Percentiles rank a stretch among this genome's conserved stretches.
Conservation (phyloP, 1,140 invertebrate genomes). For the Drosophila teissieri region DNA sequence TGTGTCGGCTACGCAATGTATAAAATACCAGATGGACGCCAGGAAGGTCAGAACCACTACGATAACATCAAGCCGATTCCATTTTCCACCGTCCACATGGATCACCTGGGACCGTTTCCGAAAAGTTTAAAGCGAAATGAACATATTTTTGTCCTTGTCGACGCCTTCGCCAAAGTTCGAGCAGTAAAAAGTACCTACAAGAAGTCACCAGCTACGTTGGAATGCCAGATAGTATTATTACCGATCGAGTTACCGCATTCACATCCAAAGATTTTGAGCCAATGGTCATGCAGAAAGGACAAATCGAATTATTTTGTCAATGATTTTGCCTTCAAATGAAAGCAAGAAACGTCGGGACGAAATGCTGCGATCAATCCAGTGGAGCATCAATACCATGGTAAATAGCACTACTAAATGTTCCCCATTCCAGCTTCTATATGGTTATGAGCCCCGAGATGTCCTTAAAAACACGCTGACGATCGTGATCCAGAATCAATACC, state of each 20-base stretch:
- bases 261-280: slow-evolving; percentile 5
- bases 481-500: no score
- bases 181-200: neutral
- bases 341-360: neutral
- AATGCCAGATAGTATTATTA: neutral
- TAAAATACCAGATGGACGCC: neutral
- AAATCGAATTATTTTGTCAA: no score
- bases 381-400: neutral
- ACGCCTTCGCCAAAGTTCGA: neutral
- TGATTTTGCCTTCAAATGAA: no score
- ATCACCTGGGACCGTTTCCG: no score
- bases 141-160: neutral
- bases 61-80: neutral
- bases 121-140: no score
- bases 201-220: neutral
- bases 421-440: neutral
- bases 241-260: slow-evolving; percentile 7
- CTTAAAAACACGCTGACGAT: neutral
- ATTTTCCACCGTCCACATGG: neutral
- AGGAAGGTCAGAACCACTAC: neutral
- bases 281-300: neutral
- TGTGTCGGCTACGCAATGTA: neutral
- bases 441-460: neutral
- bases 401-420: slow-evolving; percentile 1
- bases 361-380: slow-evolving; percentile 6